phyloP scores from a whole-genome alignment of 2,113 vertebrate species.

The Callospermophilus lateralis region DNA sequence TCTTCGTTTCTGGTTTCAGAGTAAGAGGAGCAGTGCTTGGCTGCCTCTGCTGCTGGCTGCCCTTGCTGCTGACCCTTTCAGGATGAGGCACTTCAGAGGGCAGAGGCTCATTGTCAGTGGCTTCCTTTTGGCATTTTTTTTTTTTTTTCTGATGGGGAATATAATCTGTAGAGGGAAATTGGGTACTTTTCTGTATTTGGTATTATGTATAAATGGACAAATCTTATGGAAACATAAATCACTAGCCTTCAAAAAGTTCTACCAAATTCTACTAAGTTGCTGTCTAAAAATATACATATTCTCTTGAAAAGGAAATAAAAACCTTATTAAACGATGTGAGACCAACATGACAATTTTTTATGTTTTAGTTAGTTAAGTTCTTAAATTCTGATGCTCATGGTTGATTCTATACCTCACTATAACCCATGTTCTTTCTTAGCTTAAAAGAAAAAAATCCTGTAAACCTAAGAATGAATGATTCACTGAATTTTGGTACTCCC shows the following conservation, averaged over 20 bases:
- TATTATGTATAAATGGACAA: background rate
- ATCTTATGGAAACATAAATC: slow-evolving; percentile 7
- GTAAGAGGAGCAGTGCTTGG: background rate
- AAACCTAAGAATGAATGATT: background rate
- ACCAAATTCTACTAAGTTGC: background rate
- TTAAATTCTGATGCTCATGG: background rate
- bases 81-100: background rate
- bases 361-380: slow-evolving; percentile 30
- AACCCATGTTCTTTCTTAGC: background rate
- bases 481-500: background rate
- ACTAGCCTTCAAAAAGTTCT: background rate
- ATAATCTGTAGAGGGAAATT: background rate
- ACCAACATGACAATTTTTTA: slow-evolving; percentile 18
- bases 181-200: background rate
- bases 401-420: background rate
- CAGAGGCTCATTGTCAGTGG: background rate
- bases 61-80: background rate
- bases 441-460: background rate
- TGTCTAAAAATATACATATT: background rate
- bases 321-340: background rate
- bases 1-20: background rate
- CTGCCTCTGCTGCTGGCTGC: rapidly evolving
- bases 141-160: background rate
- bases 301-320: background rate
- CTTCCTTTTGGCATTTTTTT: background rate